Evolutionary conservation across 2,797 vertebrate species (phyloP).

Genomic region (Peromyscus melanophrys): DNA sequence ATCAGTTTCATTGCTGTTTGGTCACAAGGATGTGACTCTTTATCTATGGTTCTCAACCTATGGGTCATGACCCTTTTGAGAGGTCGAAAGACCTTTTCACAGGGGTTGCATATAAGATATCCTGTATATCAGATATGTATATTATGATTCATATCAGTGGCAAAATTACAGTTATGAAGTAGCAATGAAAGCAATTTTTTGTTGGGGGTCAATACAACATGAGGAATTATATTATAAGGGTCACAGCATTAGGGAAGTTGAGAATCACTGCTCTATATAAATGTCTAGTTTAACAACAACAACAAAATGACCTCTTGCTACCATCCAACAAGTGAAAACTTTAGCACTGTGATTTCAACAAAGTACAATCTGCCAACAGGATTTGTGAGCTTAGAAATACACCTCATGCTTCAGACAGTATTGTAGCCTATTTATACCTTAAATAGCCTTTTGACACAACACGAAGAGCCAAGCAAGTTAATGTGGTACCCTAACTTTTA

Average conservation of each 20-base stretch:
- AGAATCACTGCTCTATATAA: not conserved
- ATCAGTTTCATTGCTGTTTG: not conserved
- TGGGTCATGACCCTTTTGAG: not conserved
- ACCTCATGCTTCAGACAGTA: not conserved
- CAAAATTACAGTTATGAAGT: not conserved
- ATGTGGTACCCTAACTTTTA: not conserved
- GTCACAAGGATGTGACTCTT: not conserved
- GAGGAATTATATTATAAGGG: not conserved
- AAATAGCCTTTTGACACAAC: not conserved
- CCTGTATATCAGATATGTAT: not conserved
- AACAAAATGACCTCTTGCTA: not conserved
- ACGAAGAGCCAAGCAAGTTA: conserved; percentile 5
- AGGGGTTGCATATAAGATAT: not conserved
- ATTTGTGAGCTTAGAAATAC: not conserved
- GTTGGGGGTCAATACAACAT: not conserved
- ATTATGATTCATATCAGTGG: not conserved
- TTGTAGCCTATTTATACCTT: not conserved
- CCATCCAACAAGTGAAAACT: not conserved
- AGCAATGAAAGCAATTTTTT: not conserved
- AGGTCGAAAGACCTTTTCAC: not conserved
- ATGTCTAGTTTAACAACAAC: not conserved
- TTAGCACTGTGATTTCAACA: not conserved
- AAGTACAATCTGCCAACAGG: not conserved
- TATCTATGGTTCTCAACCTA: not conserved
- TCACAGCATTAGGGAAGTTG: not conserved